phyloP scores from a whole-genome alignment of 2,888 invertebrate genomes.

The Villa cingulata region DNA sequence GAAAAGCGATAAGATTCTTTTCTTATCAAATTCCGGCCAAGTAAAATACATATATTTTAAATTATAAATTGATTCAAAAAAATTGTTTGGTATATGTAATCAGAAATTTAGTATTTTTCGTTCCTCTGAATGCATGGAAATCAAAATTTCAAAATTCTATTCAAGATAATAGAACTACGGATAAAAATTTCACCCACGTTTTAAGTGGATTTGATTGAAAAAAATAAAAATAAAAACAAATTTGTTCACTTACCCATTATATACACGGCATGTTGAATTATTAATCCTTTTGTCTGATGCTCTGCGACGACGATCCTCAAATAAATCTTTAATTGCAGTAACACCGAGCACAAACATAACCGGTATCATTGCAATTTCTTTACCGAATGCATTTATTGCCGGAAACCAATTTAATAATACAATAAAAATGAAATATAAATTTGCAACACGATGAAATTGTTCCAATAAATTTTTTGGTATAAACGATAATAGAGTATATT shows the following conservation, averaged over 20 bases:
- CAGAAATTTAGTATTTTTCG: too few species aligned
- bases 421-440: conserved; percentile 94
- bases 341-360: conserved; percentile 88
- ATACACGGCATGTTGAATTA: conserved; percentile 82
- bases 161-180: too few species aligned
- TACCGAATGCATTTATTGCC: conserved; percentile 85
- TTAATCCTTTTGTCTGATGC: conserved; percentile 89
- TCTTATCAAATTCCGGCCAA: too few species aligned
- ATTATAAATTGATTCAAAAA: too few species aligned
- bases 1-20: too few species aligned
- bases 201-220: background rate
- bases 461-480: conserved; percentile 91
- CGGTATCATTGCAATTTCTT: conserved; percentile 90
- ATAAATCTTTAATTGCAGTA: conserved; percentile 87
- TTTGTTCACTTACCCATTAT: conserved; percentile 57
- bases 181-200: too few species aligned
- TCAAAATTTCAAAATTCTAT: too few species aligned
- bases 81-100: too few species aligned
- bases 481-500: conserved; percentile 88
- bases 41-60: too few species aligned
- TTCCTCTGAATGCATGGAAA: too few species aligned
- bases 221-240: too few species aligned
- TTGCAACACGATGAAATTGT: conserved; percentile 95
- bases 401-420: conserved; percentile 94
- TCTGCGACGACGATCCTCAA: conserved; percentile 81